Evolutionary conservation across 2,797 vertebrate genomes (phyloP).

Genomic region (Chlorospingus semifuscus): DNA sequence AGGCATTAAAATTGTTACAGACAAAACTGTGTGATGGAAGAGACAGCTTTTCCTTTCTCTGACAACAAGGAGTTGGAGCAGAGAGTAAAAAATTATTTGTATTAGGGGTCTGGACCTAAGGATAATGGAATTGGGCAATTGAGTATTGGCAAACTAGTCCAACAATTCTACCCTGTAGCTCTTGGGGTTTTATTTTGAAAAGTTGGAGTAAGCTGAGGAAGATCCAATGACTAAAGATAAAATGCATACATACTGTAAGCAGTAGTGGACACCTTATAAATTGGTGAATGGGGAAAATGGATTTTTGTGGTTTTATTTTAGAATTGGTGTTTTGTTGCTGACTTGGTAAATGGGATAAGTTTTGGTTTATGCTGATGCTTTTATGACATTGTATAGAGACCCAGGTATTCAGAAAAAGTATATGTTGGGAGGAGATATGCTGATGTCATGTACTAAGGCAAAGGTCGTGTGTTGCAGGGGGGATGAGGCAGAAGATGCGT

Average conservation of each 20-base stretch:
- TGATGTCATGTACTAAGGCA: neutral
- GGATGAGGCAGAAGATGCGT: neutral
- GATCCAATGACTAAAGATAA: neutral
- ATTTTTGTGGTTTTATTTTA: neutral
- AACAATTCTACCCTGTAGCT: neutral
- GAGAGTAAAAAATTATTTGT: neutral
- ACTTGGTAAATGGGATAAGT: neutral
- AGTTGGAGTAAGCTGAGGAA: neutral
- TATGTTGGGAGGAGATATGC: neutral
- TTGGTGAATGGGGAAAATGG: neutral
- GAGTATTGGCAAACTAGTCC: neutral
- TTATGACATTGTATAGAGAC: neutral
- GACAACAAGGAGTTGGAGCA: neutral
- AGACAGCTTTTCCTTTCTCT: neutral
- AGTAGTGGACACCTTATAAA: neutral
- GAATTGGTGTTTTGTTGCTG: neutral
- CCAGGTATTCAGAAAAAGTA: neutral
- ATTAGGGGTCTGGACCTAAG: neutral
- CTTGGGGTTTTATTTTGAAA: neutral
- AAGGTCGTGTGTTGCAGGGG: neutral
- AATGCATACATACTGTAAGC: neutral
- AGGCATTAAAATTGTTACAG: neutral
- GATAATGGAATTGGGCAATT: neutral
- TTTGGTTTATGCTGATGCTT: neutral
- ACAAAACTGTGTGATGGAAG: neutral